phyloP scores from a whole-genome alignment of 1,140 invertebrate genomes.

The Orchestia grillus region DNA sequence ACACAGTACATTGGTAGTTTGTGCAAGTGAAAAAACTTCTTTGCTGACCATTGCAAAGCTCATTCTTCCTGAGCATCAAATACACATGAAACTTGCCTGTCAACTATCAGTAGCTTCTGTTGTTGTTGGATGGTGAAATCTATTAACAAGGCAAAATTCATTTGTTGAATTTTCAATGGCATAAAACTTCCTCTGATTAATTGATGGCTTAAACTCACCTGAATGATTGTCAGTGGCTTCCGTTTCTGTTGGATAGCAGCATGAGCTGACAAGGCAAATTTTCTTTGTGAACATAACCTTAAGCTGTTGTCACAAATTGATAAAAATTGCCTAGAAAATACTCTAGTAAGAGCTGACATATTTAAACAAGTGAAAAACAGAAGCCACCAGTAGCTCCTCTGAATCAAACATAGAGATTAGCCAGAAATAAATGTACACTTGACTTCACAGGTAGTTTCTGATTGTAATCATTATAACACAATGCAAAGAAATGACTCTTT shows the following conservation, averaged over 20 bases:
- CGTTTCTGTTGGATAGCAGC: neutral
- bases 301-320: neutral
- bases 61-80: neutral
- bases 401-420: too few species aligned
- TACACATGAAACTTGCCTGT: neutral
- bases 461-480: too few species aligned
- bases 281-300: neutral
- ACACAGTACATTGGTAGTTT: too few species aligned
- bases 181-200: too few species aligned
- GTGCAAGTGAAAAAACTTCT: too few species aligned
- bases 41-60: too few species aligned
- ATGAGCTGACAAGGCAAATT: neutral
- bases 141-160: neutral
- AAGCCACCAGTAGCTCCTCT: neutral
- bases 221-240: neutral
- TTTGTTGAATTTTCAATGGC: too few species aligned
- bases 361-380: neutral
- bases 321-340: neutral
- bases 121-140: neutral
- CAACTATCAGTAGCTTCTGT: neutral
- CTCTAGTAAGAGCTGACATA: neutral
- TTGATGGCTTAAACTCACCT: too few species aligned
- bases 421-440: too few species aligned
- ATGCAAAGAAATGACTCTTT: too few species aligned
- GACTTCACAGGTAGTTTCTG: too few species aligned